Evolutionary conservation across 2,113 vertebrate species (phyloP), one percentile per base, ranked within the genome.

Genomic region (Sander vitreus): DNA sequence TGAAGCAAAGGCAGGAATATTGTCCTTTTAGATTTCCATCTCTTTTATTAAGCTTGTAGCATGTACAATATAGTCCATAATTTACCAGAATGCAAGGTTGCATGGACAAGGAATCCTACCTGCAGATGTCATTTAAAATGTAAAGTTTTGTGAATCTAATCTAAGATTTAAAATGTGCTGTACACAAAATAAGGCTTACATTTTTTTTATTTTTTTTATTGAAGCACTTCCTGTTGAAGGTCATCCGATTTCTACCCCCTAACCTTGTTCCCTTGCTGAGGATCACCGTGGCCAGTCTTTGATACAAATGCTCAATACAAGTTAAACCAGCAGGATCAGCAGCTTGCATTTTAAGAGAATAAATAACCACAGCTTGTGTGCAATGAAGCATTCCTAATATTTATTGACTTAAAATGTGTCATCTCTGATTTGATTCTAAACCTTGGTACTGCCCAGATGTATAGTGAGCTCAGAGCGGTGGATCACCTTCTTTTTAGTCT

Each of bases 381-480:
- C 48, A 48, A 18, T 30, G 2, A 13, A n/a, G 23, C 15, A 8
- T 59, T 15, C 1, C 12, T 27, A 16, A 4, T 33, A 14, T 69
- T 68, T 30, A 63, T 1, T 36, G 23, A 12, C 30, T 33, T 33
- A 23, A 21, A 21, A 58, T 65, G 9, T 62, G 2, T 9, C 25
- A 36, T 4, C n/a, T 51, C 47, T 13, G 7, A 30, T 55, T 63
- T 68, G 1, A n/a, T 33, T 67, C 81, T 90, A 94, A 51, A 82
- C 81, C 43, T 92, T 93, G 10, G 93, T 94, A 53, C 95, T 84
- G 11, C 80, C 85, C 57, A 95, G 86, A 57, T 95, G 93, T 58
- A 95, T 91, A 0, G 91, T 95, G 36, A 95, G 93, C 78, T 96
- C 94, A 21, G 95, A 93, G 60, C 93, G 91, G 67, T 95, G 95